Evolutionary conservation across 2,113 vertebrate genomes (phyloP).

Genomic region (Hypanus sabinus): DNA sequence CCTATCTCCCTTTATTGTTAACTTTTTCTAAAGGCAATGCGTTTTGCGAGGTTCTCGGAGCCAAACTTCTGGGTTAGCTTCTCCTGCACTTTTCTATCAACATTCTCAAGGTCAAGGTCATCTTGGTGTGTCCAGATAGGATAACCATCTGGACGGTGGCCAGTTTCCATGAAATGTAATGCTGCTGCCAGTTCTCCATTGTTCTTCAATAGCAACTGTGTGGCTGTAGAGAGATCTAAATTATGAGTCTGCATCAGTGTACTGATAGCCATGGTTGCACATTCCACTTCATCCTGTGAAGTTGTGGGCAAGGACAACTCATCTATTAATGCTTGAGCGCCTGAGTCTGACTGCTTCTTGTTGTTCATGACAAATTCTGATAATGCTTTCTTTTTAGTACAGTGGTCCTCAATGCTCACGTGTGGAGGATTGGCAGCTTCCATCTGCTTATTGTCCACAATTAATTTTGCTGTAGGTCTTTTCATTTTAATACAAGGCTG

Average conservation of each 20-base stretch:
- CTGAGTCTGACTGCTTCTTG: constrained; percentile 41
- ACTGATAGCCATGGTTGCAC: constrained; percentile 55
- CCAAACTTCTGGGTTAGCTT: constrained; percentile 60
- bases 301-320: constrained; percentile 44
- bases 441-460: constrained; percentile 40
- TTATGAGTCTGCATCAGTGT: constrained; percentile 65
- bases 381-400: neutral
- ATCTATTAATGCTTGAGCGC: constrained; percentile 42
- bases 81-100: constrained; percentile 45
- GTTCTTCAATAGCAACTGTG: constrained; percentile 77
- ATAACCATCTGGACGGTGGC: constrained; percentile 56
- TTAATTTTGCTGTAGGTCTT: neutral
- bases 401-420: neutral
- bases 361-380: constrained; percentile 31
- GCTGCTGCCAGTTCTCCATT: constrained; percentile 70
- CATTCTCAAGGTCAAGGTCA: constrained; percentile 58
- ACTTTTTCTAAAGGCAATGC: constrained; percentile 57
- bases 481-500: neutral
- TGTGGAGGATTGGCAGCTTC: neutral
- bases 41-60: constrained; percentile 58
- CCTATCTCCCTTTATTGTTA: constrained; percentile 41
- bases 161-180: constrained; percentile 57
- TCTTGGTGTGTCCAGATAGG: constrained; percentile 63
- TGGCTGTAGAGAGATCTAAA: constrained; percentile 68
- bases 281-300: constrained; percentile 47